Percentiles rank a stretch among this genome's conserved stretches.
These are phyloP conservation scores for Pipistrellus nathusii DNA, from an alignment of 2,797 vertebrate species.

Conservation along the genomic window DNA sequence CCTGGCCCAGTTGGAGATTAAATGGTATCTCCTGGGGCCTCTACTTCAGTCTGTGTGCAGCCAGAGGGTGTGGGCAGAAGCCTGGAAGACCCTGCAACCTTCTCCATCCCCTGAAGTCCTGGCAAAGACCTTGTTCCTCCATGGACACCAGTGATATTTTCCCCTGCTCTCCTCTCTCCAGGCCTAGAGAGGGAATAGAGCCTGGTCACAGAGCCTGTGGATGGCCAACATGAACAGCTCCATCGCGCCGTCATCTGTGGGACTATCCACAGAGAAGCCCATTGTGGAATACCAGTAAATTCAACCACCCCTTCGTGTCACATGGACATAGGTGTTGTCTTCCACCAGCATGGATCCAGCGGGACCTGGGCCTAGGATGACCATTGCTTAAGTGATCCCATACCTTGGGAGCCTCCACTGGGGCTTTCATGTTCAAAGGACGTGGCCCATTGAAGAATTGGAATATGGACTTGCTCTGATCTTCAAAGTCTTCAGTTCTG, in stretches of 20 bases:
- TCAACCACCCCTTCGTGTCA: too few species aligned
- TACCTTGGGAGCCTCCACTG: constrained; percentile 78
- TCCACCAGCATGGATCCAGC: constrained; percentile 65
- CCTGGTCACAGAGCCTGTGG: too few species aligned
- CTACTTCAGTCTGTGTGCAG: neutral
- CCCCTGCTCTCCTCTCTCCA: neutral
- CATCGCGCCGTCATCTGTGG: too few species aligned
- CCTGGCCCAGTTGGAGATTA: too few species aligned
- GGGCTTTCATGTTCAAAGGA: constrained; percentile 89
- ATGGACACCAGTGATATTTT: neutral
- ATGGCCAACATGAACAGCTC: too few species aligned
- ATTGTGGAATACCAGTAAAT: too few species aligned
- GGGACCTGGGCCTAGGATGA: constrained; percentile 77
- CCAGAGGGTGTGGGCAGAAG: neutral
- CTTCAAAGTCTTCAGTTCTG: constrained; percentile 84
- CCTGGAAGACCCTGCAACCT: neutral
- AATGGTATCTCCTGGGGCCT: neutral
- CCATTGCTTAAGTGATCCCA: constrained; percentile 81
- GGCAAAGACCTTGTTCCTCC: neutral
- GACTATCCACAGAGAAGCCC: too few species aligned
- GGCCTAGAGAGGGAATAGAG: too few species aligned
- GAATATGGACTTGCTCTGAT: constrained; percentile 86
- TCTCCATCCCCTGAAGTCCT: neutral
- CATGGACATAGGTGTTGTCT: too few species aligned
- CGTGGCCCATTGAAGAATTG: constrained; percentile 84